Percentiles rank a stretch among this genome's conserved stretches.
These are phyloP conservation scores for Resseliella maxima DNA, from an alignment of 2,888 invertebrate species.

Conservation along the genomic window DNA sequence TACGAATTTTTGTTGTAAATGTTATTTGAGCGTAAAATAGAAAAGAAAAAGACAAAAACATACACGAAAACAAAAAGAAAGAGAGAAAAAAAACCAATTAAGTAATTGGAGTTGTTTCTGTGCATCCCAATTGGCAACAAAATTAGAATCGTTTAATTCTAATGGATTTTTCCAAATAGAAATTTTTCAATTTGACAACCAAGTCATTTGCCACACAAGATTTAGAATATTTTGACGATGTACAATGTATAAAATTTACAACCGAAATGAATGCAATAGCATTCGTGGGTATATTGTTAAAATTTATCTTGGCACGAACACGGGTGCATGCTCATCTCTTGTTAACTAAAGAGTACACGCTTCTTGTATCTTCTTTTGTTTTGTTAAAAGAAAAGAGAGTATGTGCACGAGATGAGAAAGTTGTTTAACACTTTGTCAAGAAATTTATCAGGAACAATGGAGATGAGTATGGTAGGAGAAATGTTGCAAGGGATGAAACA, in stretches of 20 bases:
- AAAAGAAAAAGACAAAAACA: neutral
- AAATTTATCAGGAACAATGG: neutral
- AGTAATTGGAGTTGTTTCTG: neutral
- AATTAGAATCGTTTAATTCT: slow-evolving; percentile 53
- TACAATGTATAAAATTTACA: neutral
- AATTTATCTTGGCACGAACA: neutral
- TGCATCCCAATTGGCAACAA: slow-evolving; percentile 22
- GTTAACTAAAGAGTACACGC: neutral
- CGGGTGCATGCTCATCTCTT: too few species aligned
- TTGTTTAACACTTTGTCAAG: slow-evolving; percentile 28
- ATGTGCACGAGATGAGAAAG: neutral
- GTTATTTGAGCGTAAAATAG: neutral
- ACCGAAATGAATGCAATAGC: neutral
- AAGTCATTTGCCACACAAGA: neutral
- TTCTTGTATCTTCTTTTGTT: too few species aligned
- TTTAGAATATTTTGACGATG: too few species aligned
- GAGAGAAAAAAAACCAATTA: too few species aligned
- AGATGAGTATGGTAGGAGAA: neutral
- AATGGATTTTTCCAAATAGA: slow-evolving; percentile 28
- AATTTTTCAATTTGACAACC: slow-evolving; percentile 51
- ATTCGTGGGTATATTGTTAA: neutral
- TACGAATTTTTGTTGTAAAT: neutral
- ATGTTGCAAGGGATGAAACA: slow-evolving; percentile 1
- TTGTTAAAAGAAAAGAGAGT: too few species aligned
- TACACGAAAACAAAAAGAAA: neutral